Evolutionary conservation across 2,113 vertebrate genomes (phyloP).

Genomic region (Anser brachyrhynchus): DNA sequence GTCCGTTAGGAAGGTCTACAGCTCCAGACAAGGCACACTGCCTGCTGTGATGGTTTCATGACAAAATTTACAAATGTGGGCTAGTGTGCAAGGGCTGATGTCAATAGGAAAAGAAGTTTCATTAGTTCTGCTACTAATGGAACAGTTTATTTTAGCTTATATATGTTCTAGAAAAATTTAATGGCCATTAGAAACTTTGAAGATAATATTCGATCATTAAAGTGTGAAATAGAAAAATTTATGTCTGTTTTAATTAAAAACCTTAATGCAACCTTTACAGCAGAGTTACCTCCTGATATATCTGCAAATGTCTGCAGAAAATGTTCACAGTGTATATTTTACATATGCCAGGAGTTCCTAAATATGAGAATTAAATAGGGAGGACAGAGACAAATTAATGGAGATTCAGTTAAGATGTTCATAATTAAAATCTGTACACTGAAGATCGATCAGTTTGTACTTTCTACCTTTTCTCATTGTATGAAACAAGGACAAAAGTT

Average conservation of each 20-base stretch:
- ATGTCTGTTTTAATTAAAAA: constrained; percentile 39
- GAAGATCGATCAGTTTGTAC: not conserved
- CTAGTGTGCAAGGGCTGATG: not conserved
- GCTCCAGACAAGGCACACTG: not conserved
- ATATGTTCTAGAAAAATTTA: not conserved
- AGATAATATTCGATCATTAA: constrained; percentile 1
- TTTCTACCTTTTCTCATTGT: not conserved
- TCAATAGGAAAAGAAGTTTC: not conserved
- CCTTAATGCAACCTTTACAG: not conserved
- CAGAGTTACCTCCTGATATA: not conserved
- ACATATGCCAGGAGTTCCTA: not conserved
- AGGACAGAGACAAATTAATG: not conserved
- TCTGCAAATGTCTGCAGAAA: not conserved
- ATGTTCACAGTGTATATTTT: not conserved
- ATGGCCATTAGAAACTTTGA: not conserved
- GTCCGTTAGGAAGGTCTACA: not conserved
- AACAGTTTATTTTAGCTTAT: not conserved
- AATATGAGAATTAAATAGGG: not conserved
- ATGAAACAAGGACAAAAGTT: not conserved
- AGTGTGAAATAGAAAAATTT: constrained; percentile 40
- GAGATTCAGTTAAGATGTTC: not conserved
- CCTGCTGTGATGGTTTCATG: not conserved
- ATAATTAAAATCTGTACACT: not conserved
- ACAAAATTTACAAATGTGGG: not conserved
- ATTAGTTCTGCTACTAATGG: constrained; percentile 19